Percentiles rank a stretch among this genome's conserved stretches.
These are phyloP conservation scores for Drosophila nigricruria DNA, from an alignment of 2,888 invertebrate genomes.

Conservation along the genomic window DNA sequence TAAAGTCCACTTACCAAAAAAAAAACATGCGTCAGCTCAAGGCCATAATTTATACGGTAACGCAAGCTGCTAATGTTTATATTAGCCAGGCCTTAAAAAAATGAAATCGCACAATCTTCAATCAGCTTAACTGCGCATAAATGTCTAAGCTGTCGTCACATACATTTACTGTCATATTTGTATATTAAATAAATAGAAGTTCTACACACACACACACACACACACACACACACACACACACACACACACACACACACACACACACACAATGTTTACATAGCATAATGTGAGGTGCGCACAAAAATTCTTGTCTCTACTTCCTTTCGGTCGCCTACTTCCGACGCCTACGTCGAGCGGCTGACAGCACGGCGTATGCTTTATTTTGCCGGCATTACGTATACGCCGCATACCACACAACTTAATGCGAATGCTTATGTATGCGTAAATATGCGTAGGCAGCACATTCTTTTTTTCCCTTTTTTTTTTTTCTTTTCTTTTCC, in stretches of 20 bases:
- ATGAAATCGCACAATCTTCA: conserved; percentile 71
- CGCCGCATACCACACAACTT: conserved; percentile 44
- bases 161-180: conserved; percentile 68
- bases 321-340: conserved; percentile 64
- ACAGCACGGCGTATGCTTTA: conserved; percentile 67
- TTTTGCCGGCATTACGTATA: conserved; percentile 70
- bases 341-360: conserved; percentile 31
- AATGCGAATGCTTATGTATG: conserved; percentile 47
- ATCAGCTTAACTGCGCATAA: conserved; percentile 79
- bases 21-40: conserved; percentile 1
- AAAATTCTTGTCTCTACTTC: conserved; percentile 41
- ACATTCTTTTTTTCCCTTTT: conserved; percentile 17
- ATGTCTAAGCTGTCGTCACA: conserved; percentile 79
- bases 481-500: not conserved
- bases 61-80: conserved; percentile 42
- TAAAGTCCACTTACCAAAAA: conserved; percentile 6
- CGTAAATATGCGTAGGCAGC: conserved; percentile 64
- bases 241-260: conserved; percentile 16
- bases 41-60: conserved; percentile 12
- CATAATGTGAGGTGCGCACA: conserved; percentile 45
- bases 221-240: conserved; percentile 10
- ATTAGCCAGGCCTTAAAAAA: conserved; percentile 36
- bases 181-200: conserved; percentile 69
- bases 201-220: conserved; percentile 18
- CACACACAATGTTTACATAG: conserved; percentile 46